Base-by-base conservation (phyloP, 2,113 vertebrate species). In the Cettia cetti region DNA sequence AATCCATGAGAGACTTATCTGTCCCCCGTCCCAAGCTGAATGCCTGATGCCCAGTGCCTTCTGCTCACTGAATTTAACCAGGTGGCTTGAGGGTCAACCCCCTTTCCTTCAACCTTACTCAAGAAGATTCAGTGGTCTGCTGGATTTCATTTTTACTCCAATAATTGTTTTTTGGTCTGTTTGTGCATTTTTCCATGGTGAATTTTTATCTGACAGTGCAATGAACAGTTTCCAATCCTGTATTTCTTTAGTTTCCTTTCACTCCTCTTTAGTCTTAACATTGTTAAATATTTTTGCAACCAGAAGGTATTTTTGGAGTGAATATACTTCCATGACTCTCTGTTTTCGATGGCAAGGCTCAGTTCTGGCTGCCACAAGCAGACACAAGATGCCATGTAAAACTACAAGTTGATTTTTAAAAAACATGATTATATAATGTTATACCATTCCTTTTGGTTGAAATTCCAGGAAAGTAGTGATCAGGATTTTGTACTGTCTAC, bases 261-360 rank as follows among this genome's bases (percentile, higher is more conserved):
- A 31, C 71, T 95, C 76, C 71, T 95, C 68, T 94, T 89, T 86
- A 95, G 90, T 88, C 87, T 92, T 83, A 95, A 95, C 92, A 88
- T 93, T 94, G 94, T 96, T 95, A 97, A 96, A 95, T 95, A 93
- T 94, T 95, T 97, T 94, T 93, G 85, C 88, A 96, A 96, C 95
- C 96, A 95, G 94, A 95, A 97, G 92, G 94, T 94, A 97, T 97
- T 97, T 96, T 92, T 97, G 94, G 93, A 97, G 95, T 88, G 94
- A 82, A 70, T 94, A 77, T 66, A 88, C 92, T 95, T 92, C 94
- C 90, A 95, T 95, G 93, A 95, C 71, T 92, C 87, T 95, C 91
- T 96, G 93, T 96, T 97, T 97, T 95, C 93, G 84, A 92, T 96
- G 95, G 95, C 96, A 97, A 21, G 3, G 5, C 61, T 97, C 66